Evolutionary conservation across 2,113 vertebrate species (phyloP), one percentile per base, ranked within the genome.

Genomic region (Eublepharis macularius): DNA sequence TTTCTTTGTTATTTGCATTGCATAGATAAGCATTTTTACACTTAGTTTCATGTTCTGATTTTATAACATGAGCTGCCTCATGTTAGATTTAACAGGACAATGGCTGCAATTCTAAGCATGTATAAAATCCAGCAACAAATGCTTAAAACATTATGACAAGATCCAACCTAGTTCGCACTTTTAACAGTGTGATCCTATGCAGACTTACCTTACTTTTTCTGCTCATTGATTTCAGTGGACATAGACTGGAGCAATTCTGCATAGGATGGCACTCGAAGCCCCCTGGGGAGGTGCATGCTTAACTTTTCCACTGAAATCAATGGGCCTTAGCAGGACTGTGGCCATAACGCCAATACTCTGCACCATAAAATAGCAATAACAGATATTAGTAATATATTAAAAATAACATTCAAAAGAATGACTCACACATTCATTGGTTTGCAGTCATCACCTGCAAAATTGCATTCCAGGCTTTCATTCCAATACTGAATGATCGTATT

Each of bases 351-450:
- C 41, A 26, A 54, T 4, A 32, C 32, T 45, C 11, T 47, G n/a
- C 21, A 69, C 66, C 45, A 1, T 29, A 17, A 14, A 74, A 39
- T 45, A 81, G 92, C 39, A 74, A 6, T 24, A 2, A 51, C 24
- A 24, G 21, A 57, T 57, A 24, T 57, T 57, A 14, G 4, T 24
- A 57, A 57, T 24, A 24, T 19, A n/a, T 57, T 6, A 57, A 57
- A 51, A 57, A 57, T 57, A 57, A 57, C 24, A 57, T 57, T 21
- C 24, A 13, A 26, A 77, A 51, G 54, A 21, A 17, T 26, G 81
- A 73, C 88, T 96, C 92, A 96, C 95, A 76, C 80, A 13, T 92
- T 68, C 79, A 41, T 47, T 83, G 84, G 66, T 29, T 24, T 10
- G n/a, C 2, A 47, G 80, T 66, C 75, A 13, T 65, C 70, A 78